These are phyloP conservation scores for Tryphoninae sp. DNA, from an alignment of 2,888 invertebrate species.

Conservation along the genomic window DNA sequence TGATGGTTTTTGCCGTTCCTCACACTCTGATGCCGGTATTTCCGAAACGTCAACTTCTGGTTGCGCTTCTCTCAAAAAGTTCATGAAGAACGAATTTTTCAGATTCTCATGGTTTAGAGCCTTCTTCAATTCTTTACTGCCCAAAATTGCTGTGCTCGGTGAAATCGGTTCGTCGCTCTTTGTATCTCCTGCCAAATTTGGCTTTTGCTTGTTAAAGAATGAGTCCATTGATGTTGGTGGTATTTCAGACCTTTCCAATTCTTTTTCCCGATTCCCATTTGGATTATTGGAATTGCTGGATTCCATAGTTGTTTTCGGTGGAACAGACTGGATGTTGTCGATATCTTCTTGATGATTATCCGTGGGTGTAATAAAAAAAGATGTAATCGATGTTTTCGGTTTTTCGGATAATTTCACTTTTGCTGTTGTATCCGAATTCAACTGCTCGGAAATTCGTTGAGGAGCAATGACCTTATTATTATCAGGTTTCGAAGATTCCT, in stretches of 20 bases:
- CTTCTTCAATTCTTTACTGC: conserved; percentile 53
- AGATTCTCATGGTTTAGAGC: conserved; percentile 69
- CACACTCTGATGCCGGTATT: neutral
- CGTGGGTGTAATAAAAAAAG: conserved; percentile 35
- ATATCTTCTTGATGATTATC: conserved; percentile 8
- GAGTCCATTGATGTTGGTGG: neutral
- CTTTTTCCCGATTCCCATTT: neutral
- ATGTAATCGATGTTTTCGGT: neutral
- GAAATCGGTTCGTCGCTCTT: conserved; percentile 34
- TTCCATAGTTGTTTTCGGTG: conserved; percentile 48
- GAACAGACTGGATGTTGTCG: conserved; percentile 20
- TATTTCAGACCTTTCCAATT: conserved; percentile 1
- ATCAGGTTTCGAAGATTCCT: neutral
- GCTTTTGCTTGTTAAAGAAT: conserved; percentile 38
- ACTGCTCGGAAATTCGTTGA: neutral
- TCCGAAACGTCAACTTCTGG: conserved; percentile 29
- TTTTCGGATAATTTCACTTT: neutral
- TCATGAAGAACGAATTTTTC: conserved; percentile 78
- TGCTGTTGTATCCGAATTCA: neutral
- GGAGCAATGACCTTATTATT: neutral
- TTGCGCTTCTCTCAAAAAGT: conserved; percentile 71
- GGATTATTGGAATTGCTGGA: neutral
- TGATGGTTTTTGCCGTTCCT: neutral
- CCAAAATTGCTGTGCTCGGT: conserved; percentile 54
- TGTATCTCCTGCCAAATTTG: conserved; percentile 8